These are phyloP conservation scores for Hoplostethus mediterraneus DNA, from an alignment of 2,797 vertebrate genomes.

Conservation along the genomic window DNA sequence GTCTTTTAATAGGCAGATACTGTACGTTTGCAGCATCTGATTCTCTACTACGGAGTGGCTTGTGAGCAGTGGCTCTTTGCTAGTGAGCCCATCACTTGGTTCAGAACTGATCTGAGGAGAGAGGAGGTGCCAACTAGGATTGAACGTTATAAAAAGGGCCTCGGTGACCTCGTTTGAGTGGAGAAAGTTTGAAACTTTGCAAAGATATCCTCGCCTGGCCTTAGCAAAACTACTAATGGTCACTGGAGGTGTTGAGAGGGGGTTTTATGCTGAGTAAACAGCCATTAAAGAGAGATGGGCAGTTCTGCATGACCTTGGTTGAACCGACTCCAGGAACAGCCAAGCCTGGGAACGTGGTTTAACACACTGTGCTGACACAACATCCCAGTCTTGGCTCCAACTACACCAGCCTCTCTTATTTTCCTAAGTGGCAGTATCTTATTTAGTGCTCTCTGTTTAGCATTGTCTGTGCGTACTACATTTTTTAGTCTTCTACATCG, in stretches of 20 bases:
- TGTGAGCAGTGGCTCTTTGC: slow-evolving; percentile 11
- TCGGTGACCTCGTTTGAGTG: slow-evolving; percentile 42
- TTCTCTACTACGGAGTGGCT: slow-evolving; percentile 26
- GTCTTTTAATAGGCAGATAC: slow-evolving; percentile 32
- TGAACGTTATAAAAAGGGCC: slow-evolving; percentile 34
- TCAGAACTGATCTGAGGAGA: slow-evolving; percentile 48
- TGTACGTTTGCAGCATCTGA: slow-evolving; percentile 11
- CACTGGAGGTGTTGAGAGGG: slow-evolving; percentile 38
- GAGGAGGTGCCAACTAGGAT: slow-evolving; percentile 34
- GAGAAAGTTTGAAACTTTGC: slow-evolving; percentile 21
- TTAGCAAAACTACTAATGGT: slow-evolving; percentile 16
- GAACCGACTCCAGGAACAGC: slow-evolving; percentile 73
- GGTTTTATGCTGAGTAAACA: slow-evolving; percentile 51
- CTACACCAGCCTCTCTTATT: slow-evolving; percentile 72
- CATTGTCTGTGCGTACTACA: slow-evolving; percentile 56
- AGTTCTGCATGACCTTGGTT: slow-evolving; percentile 44
- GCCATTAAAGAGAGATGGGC: slow-evolving; percentile 52
- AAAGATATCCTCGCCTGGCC: slow-evolving; percentile 17
- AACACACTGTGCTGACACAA: slow-evolving; percentile 85
- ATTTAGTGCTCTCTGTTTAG: slow-evolving; percentile 61
- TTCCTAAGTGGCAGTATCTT: slow-evolving; percentile 73
- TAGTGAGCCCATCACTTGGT: slow-evolving; percentile 17
- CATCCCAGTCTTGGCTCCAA: slow-evolving; percentile 82
- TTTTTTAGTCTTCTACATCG: slow-evolving; percentile 48
- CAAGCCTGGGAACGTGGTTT: slow-evolving; percentile 85